These are phyloP conservation scores for Chaetodon trifascialis DNA, from an alignment of 2,113 vertebrate genomes.

Conservation along the genomic window DNA sequence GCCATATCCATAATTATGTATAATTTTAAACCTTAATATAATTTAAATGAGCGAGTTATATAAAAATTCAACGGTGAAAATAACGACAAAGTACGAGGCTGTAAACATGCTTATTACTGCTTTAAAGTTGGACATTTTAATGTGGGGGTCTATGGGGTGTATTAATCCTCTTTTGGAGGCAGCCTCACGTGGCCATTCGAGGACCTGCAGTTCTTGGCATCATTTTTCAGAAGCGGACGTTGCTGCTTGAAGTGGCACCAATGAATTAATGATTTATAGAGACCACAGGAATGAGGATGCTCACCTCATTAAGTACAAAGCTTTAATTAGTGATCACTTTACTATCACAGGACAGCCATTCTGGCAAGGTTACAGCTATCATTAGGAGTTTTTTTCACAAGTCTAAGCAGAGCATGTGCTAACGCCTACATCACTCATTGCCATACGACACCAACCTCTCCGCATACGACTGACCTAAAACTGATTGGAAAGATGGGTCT, in stretches of 20 bases:
- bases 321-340: neutral
- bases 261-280: neutral
- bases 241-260: neutral
- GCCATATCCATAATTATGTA: too few relatives aligned
- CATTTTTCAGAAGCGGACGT: too few relatives aligned
- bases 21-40: too few relatives aligned
- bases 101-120: too few relatives aligned
- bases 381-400: neutral
- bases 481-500: neutral
- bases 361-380: neutral
- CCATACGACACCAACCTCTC: neutral
- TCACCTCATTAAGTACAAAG: neutral
- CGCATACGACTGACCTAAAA: neutral
- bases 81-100: too few relatives aligned
- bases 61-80: too few relatives aligned
- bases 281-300: conserved; percentile 22
- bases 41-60: too few relatives aligned
- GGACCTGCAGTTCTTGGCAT: too few relatives aligned
- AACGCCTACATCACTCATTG: neutral
- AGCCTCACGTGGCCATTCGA: too few relatives aligned
- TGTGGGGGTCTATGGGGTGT: too few relatives aligned
- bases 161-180: too few relatives aligned
- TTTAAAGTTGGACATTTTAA: too few relatives aligned
- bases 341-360: neutral
- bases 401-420: neutral